Evolutionary conservation across 2,888 invertebrate genomes (phyloP).

Genomic region (Drosophila affinis): DNA sequence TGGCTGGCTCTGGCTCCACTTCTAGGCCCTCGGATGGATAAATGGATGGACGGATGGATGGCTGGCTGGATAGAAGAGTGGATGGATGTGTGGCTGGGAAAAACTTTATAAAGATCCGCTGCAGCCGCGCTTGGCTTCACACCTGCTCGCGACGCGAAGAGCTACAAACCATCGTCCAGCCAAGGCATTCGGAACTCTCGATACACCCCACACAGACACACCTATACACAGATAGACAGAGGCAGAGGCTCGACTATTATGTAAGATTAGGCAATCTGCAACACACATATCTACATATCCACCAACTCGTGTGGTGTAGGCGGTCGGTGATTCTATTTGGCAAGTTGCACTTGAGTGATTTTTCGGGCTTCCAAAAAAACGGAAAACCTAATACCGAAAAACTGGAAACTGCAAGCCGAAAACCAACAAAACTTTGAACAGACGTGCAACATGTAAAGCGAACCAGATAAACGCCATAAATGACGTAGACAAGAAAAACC

Average conservation of each 20-base stretch:
- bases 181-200: constrained; percentile 42
- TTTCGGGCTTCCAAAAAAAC: constrained; percentile 71
- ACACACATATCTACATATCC: constrained; percentile 30
- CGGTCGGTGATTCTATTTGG: constrained; percentile 66
- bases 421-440: constrained; percentile 28
- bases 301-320: constrained; percentile 9
- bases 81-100: constrained; percentile 38
- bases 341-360: constrained; percentile 82
- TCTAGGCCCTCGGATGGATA: constrained; percentile 22
- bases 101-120: constrained; percentile 80
- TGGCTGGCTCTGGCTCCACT: constrained; percentile 11
- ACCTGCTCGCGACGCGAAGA: constrained; percentile 75
- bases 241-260: constrained; percentile 62
- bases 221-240: constrained; percentile 41
- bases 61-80: constrained; percentile 11
- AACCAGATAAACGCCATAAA: constrained; percentile 72
- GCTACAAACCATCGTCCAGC: constrained; percentile 60
- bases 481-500: constrained; percentile 68
- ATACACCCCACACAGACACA: constrained; percentile 32
- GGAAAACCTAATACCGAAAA: constrained; percentile 37
- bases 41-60: constrained; percentile 9
- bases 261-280: constrained; percentile 68
- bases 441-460: constrained; percentile 68
- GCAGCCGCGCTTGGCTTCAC: constrained; percentile 82
- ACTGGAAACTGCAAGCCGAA: constrained; percentile 43